Percentiles rank a stretch among this genome's conserved stretches.
Evolutionary conservation across 2,113 vertebrate genomes (phyloP).

Genomic region (Bos taurus): DNA sequence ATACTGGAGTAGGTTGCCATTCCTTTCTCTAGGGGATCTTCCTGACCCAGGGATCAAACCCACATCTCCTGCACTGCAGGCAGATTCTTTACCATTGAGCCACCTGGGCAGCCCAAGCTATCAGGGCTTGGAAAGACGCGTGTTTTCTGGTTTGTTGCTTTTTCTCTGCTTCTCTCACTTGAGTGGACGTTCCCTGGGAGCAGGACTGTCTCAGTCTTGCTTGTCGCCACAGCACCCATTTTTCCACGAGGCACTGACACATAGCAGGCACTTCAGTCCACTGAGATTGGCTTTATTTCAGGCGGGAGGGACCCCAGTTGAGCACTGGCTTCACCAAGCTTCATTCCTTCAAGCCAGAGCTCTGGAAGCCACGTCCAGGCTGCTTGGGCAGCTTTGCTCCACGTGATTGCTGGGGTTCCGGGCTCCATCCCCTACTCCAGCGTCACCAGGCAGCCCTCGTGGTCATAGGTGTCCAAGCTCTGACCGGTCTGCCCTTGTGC

Average conservation of each 20-base stretch:
- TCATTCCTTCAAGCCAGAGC: neutral
- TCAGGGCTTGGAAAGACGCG: fast-evolving
- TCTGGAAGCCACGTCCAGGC: fast-evolving
- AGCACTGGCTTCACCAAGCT: fast-evolving
- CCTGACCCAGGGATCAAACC: neutral
- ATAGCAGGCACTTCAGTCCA: fast-evolving
- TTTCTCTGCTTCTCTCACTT: neutral
- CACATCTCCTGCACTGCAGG: neutral
- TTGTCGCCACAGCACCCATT: fast-evolving
- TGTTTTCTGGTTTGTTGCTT: no score
- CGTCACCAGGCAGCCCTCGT: fast-evolving
- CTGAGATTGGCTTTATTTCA: neutral
- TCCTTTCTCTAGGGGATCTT: neutral
- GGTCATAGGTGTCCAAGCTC: neutral
- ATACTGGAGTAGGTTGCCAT: neutral
- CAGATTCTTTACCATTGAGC: neutral
- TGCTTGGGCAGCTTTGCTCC: fast-evolving
- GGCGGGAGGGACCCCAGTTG: neutral
- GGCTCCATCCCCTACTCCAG: neutral
- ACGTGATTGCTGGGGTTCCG: fast-evolving
- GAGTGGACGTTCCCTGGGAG: fast-evolving
- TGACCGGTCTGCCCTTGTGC: fast-evolving
- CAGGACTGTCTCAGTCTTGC: fast-evolving
- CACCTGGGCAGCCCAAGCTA: neutral
- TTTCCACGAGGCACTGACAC: fast-evolving